These are phyloP conservation scores for Halichoerus grypus DNA, from an alignment of 2,113 vertebrate species.

Conservation along the genomic window DNA sequence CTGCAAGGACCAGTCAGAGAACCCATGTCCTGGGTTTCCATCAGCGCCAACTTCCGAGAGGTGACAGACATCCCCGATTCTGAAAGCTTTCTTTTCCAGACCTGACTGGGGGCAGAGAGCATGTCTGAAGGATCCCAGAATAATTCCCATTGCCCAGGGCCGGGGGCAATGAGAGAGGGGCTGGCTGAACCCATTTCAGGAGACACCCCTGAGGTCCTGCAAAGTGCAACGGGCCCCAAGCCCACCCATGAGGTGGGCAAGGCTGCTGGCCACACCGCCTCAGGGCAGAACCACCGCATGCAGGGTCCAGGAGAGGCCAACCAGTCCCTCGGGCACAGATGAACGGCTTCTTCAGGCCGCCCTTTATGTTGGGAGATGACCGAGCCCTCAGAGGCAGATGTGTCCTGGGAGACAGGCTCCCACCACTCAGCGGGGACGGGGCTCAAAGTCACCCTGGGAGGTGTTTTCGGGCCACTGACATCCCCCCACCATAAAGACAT, in stretches of 20 bases:
- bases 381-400: neutral
- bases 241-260: too few species aligned
- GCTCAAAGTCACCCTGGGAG: neutral
- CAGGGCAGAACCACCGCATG: neutral
- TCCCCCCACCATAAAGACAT: too few species aligned
- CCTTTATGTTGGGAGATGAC: neutral
- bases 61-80: neutral
- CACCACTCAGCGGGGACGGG: neutral
- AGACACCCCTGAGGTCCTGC: neutral
- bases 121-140: neutral
- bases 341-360: neutral
- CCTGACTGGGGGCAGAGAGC: neutral
- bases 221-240: neutral
- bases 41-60: neutral
- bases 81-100: neutral
- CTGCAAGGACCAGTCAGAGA: neutral
- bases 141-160: too few species aligned
- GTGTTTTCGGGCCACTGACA: neutral
- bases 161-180: accelerated
- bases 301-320: neutral
- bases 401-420: neutral
- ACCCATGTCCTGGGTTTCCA: neutral
- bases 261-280: neutral
- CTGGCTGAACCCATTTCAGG: accelerated
- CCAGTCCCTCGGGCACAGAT: neutral